Conservation (phyloP, 2,113 vertebrate species). For the Cinclus mexicanus region DNA sequence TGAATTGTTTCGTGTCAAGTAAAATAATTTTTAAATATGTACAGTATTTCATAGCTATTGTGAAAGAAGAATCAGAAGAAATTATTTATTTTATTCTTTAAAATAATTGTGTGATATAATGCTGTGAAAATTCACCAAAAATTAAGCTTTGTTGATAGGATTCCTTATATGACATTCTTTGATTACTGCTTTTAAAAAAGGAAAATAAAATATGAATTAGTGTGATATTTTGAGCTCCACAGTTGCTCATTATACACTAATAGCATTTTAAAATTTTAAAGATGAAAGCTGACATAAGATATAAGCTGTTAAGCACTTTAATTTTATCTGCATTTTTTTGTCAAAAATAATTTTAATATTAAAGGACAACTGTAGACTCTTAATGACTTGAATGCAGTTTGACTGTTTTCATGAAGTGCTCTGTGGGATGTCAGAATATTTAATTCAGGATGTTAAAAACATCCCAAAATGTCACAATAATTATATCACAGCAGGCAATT, state of each 20-base stretch:
- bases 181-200: neutral
- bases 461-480: constrained; percentile 92
- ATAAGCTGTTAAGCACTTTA: constrained; percentile 72
- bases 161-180: constrained; percentile 27
- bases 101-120: neutral
- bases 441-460: constrained; percentile 92
- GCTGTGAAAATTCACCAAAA: constrained; percentile 18
- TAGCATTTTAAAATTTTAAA: constrained; percentile 41
- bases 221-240: neutral
- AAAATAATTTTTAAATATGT: neutral
- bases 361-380: constrained; percentile 82
- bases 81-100: neutral
- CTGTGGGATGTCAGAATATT: constrained; percentile 91
- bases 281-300: constrained; percentile 55
- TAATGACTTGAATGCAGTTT: constrained; percentile 85
- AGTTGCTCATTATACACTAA: constrained; percentile 34
- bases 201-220: neutral
- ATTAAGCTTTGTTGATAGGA: neutral
- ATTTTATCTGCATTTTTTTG: constrained; percentile 75
- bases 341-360: constrained; percentile 79
- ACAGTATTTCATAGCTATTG: neutral
- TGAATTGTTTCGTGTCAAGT: neutral
- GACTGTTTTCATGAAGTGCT: constrained; percentile 87
- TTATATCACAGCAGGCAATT: constrained; percentile 93
- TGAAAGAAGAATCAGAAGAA: neutral